Evolutionary conservation across 2,797 vertebrate species (phyloP), one percentile per base, ranked within the genome.

Genomic region (Melanotaenia trifasciata): DNA sequence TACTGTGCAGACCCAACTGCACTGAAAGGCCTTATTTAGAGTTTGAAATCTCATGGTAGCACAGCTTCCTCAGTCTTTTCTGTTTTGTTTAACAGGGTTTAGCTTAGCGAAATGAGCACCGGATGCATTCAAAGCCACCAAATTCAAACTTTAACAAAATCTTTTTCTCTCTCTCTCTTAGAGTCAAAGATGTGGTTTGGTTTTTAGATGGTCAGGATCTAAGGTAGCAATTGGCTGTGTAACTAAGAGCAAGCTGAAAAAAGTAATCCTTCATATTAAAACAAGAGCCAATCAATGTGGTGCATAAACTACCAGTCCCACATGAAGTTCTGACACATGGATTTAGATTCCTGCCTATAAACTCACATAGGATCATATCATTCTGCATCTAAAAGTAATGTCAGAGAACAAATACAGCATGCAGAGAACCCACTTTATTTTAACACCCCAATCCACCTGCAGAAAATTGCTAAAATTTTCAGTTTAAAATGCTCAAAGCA

Each of bases 331-430:
- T 66, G 67, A 73, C 58, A 59, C 14, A 70, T 1, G 20, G 66
- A n/a, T 79, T 64, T 79, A 79, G 70, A 82, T 68, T 65, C 56
- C 3, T 62, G 71, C 76, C 66, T 83, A 68, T 65, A 58, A 40
- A 63, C 51, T n/a, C 43, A 40, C 61, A 61, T 59, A 24, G 33
- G 56, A 58, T 72, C 68, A 61, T 54, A 85, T 88, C 65, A 68
- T 50, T 83, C 73, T 83, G 72, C 63, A 81, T 83, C 63, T 83
- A 67, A 47, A 76, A 65, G 72, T 62, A 71, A 73, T 54, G 51
- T 69, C 70, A 72, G 71, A 43, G 66, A 79, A 70, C 5, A 12
- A 75, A 67, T 72, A 51, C 50, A 64, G 58, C 20, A 30, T 61
- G 2, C 73, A 72, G 73, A 69, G 70, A 73, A 50, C 59, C 20